These are phyloP conservation scores for Cathartes aura DNA, from an alignment of 2,113 vertebrate genomes.

Conservation along the genomic window DNA sequence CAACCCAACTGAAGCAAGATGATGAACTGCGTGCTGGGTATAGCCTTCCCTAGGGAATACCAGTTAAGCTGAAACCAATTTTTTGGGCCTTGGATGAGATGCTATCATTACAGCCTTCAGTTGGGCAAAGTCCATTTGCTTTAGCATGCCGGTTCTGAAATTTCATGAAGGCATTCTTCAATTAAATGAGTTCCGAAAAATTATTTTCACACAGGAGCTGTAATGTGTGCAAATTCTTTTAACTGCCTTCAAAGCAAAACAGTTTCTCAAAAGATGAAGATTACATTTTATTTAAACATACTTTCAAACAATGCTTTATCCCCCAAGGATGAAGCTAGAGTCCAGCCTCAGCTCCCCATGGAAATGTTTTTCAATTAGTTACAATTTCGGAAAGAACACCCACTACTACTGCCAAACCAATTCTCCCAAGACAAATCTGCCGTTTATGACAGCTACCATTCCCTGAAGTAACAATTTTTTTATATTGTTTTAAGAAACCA, in stretches of 20 bases:
- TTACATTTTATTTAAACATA: neutral
- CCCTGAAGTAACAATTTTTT: neutral
- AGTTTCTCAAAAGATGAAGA: neutral
- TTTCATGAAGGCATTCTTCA: neutral
- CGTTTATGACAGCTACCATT: neutral
- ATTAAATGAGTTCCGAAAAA: neutral
- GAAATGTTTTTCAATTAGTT: constrained; percentile 28
- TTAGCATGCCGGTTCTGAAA: neutral
- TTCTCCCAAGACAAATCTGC: constrained; percentile 11
- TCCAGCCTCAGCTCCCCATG: neutral
- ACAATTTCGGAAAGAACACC: neutral
- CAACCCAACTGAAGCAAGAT: neutral
- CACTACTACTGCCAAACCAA: constrained; percentile 13
- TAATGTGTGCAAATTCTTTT: neutral
- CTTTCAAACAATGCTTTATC: constrained; percentile 29
- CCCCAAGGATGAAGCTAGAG: neutral
- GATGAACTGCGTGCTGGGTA: neutral
- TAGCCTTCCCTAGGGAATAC: neutral
- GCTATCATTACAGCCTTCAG: neutral
- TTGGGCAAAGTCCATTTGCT: neutral
- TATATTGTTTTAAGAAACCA: constrained; percentile 29
- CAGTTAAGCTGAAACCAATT: neutral
- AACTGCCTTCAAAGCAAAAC: neutral
- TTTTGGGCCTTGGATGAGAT: neutral
- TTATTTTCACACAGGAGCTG: neutral